A percentile compares a stretch with the other conserved stretches of the same genome.
Conservation (phyloP, 2,113 vertebrate species). For the Pipra filicauda region DNA sequence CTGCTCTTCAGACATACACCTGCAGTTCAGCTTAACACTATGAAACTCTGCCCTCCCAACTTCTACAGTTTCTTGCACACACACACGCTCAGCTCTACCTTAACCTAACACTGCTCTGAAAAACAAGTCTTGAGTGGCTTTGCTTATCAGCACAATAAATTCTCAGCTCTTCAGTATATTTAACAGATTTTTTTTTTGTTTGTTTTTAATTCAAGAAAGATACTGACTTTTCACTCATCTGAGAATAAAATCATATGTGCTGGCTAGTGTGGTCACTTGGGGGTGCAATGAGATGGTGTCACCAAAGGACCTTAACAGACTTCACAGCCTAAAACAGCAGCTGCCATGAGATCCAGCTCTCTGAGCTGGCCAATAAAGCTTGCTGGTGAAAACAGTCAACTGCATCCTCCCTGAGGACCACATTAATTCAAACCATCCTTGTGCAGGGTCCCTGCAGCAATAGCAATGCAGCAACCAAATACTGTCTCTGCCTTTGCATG, state of each 20-base stretch:
- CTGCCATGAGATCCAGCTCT: background rate
- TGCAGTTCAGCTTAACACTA: background rate
- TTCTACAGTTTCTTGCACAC: background rate
- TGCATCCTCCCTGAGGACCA: background rate
- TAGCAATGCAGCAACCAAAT: background rate
- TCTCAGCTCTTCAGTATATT: background rate
- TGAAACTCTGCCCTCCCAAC: background rate
- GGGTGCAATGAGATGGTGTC: slow-evolving; percentile 8
- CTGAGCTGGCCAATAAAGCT: background rate
- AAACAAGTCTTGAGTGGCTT: background rate
- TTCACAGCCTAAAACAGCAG: background rate
- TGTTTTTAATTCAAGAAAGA: background rate
- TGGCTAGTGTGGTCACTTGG: slow-evolving; percentile 22
- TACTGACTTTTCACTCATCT: background rate
- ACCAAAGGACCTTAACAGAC: background rate
- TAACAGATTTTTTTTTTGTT: background rate
- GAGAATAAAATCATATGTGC: background rate
- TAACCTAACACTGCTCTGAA: background rate
- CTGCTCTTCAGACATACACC: background rate
- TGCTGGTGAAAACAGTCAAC: background rate
- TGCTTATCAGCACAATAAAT: background rate
- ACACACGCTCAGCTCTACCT: too few species aligned
- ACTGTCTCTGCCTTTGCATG: background rate
- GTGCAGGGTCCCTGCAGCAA: background rate
- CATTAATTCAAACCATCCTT: background rate